Evolutionary conservation across 1,140 invertebrate genomes (phyloP), one percentile per base, ranked within the genome.

Genomic region (Brachionus rubens): DNA sequence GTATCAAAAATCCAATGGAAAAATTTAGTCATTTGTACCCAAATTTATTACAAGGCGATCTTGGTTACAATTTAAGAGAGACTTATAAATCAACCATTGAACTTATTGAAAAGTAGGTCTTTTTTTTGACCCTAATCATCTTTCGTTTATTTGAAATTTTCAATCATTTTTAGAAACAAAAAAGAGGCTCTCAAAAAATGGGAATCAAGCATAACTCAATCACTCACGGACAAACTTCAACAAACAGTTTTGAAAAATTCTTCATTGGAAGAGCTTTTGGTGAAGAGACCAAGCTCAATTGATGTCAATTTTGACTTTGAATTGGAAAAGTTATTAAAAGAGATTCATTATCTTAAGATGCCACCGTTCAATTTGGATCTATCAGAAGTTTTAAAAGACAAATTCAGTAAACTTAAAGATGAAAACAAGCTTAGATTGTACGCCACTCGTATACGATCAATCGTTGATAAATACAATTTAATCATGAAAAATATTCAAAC

Each of bases 381-480:
- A 10, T n/a, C 48, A 41, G 26, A 72, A 9, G 33, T 72, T 50
- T 40, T 72, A 50, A 50, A 54, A 50, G 68, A 72, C 19, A 72
- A 72, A 72, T 72, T 72, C 41, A 72, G 50, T 54, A 21, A 50
- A 21, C 5, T 72, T 33, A 48, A 50, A 16, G 68, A 72, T 14
- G 50, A 72, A 43, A 72, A 50, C 30, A 50, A 50, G 26, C 16
- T 72, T 10, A 54, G 68, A 24, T 24, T 72, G 9, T 72, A 72
- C 19, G 81, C 7, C 78, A 83, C 75, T 79, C 75, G 83, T 30
- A 78, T 85, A 47, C 82, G 83, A 75, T 82, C 82, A 4, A 82
- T 84, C 41, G 82, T 83, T 19, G 82, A 81, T 54, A 84, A 83
- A 76, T 85, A 85, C 76, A 85, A 84, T 77, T 79, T 80, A n/a